phyloP scores from a whole-genome alignment of 2,888 invertebrate genomes.

The Agrochola litura region DNA sequence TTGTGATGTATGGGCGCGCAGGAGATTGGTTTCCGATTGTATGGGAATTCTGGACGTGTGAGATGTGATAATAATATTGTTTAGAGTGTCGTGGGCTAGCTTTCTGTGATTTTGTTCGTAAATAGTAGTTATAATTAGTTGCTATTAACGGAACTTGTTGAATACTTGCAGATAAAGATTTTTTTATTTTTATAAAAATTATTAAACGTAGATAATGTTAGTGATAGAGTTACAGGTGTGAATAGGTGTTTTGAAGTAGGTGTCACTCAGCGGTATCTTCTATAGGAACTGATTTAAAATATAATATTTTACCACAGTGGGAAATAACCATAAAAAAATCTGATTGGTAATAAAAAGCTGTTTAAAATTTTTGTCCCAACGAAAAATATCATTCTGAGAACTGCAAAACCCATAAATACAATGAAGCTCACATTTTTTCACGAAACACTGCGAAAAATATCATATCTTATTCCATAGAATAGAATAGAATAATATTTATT shows the following conservation, averaged over 20 bases:
- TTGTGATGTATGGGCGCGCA: constrained; percentile 52
- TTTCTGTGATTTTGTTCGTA: not conserved
- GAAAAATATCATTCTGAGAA: not conserved
- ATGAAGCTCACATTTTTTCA: not conserved
- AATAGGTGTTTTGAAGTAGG: not conserved
- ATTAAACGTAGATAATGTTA: no score
- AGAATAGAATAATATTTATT: no score
- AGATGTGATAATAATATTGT: not conserved
- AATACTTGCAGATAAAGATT: not conserved
- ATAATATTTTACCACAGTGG: not conserved
- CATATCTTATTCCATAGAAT: constrained; percentile 32
- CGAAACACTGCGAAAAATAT: not conserved
- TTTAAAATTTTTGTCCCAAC: not conserved
- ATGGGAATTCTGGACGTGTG: constrained; percentile 34
- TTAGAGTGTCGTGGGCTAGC: not conserved
- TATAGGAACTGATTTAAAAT: not conserved
- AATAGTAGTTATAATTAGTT: not conserved
- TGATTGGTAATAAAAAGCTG: not conserved
- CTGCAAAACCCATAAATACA: not conserved
- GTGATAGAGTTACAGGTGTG: not conserved
- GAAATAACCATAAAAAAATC: not conserved
- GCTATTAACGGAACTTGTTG: not conserved
- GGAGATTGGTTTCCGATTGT: constrained; percentile 60
- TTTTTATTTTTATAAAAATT: no score
- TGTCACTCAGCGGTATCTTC: not conserved